Percentiles rank a stretch among this genome's conserved stretches.
These are phyloP conservation scores for Fregetta grallaria DNA, from an alignment of 2,113 vertebrate genomes.

Conservation along the genomic window DNA sequence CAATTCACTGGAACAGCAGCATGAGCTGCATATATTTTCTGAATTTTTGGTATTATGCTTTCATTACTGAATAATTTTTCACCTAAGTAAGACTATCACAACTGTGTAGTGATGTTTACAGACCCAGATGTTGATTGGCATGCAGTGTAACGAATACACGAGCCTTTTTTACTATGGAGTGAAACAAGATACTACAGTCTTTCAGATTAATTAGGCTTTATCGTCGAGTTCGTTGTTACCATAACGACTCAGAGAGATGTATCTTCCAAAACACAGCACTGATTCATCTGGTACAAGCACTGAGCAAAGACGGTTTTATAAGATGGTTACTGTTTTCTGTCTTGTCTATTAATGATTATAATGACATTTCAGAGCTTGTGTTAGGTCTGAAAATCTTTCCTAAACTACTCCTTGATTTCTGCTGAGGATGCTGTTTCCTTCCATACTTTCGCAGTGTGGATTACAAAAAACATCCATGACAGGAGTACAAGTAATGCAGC, in stretches of 20 bases:
- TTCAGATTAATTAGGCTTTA: slow-evolving; percentile 41
- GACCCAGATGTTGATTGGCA: neutral
- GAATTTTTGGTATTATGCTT: neutral
- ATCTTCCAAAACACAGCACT: slow-evolving; percentile 20
- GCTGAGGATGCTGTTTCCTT: neutral
- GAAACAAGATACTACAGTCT: slow-evolving; percentile 5
- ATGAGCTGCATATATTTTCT: neutral
- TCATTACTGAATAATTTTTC: slow-evolving; percentile 25
- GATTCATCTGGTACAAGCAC: neutral
- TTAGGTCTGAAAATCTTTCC: neutral
- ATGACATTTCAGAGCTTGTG: slow-evolving; percentile 1
- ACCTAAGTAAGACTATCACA: neutral
- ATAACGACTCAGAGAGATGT: slow-evolving; percentile 52
- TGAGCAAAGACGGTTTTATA: neutral
- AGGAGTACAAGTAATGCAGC: neutral
- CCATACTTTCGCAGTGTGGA: neutral
- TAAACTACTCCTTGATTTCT: neutral
- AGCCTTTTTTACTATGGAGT: neutral
- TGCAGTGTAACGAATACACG: neutral
- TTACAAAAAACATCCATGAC: neutral
- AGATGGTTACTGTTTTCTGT: neutral
- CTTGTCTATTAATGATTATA: slow-evolving; percentile 8
- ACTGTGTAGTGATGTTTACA: neutral
- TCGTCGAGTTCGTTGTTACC: slow-evolving; percentile 31
- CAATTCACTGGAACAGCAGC: neutral